Percentiles rank a stretch among this genome's conserved stretches.
phyloP scores from a whole-genome alignment of 2,113 vertebrate species.

The Labrus mixtus region DNA sequence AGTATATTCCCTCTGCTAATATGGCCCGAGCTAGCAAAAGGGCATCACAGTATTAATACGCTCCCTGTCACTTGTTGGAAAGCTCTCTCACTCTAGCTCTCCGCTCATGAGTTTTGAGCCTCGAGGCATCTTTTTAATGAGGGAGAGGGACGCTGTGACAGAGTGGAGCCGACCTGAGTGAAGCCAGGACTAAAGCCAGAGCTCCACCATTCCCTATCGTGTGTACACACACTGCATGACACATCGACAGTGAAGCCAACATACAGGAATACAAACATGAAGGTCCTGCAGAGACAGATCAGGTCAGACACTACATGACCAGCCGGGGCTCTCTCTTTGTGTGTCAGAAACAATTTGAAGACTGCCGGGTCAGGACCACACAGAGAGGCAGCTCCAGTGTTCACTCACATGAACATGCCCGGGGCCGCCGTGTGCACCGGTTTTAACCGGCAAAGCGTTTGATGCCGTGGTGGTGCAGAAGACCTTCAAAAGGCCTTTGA shows the following conservation, averaged over 20 bases:
- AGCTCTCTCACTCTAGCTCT: constrained; percentile 39
- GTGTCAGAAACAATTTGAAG: constrained; percentile 61
- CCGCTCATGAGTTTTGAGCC: constrained; percentile 48
- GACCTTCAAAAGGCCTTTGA: constrained; percentile 24
- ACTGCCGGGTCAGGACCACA: constrained; percentile 29
- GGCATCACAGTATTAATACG: constrained; percentile 27
- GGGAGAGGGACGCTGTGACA: constrained; percentile 32
- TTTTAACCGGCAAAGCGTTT: constrained; percentile 12
- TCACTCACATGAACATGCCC: constrained; percentile 22
- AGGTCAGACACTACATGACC: constrained; percentile 57
- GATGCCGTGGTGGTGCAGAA: background rate
- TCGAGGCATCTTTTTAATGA: constrained; percentile 72
- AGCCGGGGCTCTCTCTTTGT: constrained; percentile 42
- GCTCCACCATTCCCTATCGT: background rate
- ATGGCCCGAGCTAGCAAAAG: constrained; percentile 18
- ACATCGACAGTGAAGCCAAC: constrained; percentile 25
- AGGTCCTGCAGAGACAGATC: constrained; percentile 41
- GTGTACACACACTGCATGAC: background rate
- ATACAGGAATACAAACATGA: background rate
- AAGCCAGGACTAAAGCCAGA: constrained; percentile 17
- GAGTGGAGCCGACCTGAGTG: constrained; percentile 37
- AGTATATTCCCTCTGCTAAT: constrained; percentile 25
- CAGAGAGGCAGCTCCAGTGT: constrained; percentile 31
- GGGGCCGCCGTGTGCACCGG: constrained; percentile 41
- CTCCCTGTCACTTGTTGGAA: constrained; percentile 36